These are phyloP conservation scores for Stegana nigrithorax DNA, from an alignment of 2,888 invertebrate genomes.

Conservation along the genomic window DNA sequence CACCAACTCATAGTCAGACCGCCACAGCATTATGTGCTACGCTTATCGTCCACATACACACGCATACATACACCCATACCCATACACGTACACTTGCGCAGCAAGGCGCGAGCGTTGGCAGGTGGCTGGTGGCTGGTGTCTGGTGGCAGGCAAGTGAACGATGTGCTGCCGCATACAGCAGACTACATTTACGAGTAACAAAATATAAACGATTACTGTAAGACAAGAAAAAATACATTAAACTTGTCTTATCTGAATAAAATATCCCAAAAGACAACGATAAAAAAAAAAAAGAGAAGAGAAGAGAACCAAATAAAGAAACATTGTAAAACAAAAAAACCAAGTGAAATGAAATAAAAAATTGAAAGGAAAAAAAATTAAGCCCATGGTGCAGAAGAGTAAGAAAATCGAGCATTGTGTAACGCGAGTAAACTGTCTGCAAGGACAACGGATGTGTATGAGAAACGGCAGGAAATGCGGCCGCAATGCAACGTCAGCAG, in stretches of 20 bases:
- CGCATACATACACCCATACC: neutral
- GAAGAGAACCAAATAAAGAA: neutral
- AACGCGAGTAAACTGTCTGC: constrained; percentile 1
- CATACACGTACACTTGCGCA: constrained; percentile 23
- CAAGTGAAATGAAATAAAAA: constrained; percentile 32
- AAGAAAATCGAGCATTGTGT: neutral
- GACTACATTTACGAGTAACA: constrained; percentile 38
- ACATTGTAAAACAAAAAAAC: neutral
- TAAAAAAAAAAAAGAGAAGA: constrained; percentile 24
- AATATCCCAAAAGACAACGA: constrained; percentile 60
- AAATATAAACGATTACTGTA: constrained; percentile 62
- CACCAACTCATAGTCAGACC: no score
- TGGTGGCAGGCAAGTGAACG: neutral
- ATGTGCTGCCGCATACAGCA: no score
- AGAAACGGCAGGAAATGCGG: constrained; percentile 39
- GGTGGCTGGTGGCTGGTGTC: neutral
- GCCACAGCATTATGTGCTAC: no score
- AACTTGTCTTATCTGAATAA: constrained; percentile 63
- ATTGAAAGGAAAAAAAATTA: no score
- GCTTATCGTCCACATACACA: neutral
- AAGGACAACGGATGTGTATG: constrained; percentile 11
- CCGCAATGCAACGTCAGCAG: constrained; percentile 36
- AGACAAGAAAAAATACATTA: constrained; percentile 62
- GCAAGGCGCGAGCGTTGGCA: no score
- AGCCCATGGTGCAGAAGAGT: no score